A percentile compares a stretch with the other conserved stretches of the same genome.
Conservation (phyloP, 2,113 vertebrate genomes). For the Bos javanicus region DNA sequence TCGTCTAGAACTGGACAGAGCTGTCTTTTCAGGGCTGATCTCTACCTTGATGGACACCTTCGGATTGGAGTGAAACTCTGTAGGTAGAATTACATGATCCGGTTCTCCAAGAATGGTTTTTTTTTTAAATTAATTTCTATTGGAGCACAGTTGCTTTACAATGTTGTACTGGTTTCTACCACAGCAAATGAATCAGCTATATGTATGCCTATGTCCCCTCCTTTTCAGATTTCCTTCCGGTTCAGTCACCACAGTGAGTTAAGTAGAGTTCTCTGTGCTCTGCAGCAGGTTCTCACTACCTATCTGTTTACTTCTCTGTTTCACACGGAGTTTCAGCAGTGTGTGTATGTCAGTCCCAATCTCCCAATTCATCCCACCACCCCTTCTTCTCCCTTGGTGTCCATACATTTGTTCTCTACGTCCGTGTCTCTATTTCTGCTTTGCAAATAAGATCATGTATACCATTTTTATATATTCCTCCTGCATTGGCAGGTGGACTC, state of each 20-base stretch:
- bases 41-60: not conserved
- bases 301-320: accelerated
- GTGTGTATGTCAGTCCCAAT: accelerated
- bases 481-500: accelerated
- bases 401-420: not conserved
- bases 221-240: not conserved
- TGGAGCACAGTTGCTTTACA: not conserved
- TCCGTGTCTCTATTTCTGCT: not conserved
- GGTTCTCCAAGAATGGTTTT: not conserved
- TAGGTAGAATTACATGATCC: not conserved
- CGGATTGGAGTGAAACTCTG: not conserved
- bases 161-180: not conserved
- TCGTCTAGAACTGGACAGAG: not conserved
- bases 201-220: not conserved
- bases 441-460: not conserved
- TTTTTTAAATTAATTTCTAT: not conserved
- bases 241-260: not conserved
- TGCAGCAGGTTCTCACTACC: accelerated
- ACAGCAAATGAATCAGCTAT: not conserved
- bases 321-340: not conserved
- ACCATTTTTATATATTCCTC: not conserved
- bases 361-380: accelerated
- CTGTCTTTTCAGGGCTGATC: not conserved
- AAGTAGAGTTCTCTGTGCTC: not conserved
- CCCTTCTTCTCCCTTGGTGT: not conserved